These are phyloP conservation scores for Drosophila saltans DNA, from an alignment of 1,140 invertebrate genomes.

Conservation along the genomic window DNA sequence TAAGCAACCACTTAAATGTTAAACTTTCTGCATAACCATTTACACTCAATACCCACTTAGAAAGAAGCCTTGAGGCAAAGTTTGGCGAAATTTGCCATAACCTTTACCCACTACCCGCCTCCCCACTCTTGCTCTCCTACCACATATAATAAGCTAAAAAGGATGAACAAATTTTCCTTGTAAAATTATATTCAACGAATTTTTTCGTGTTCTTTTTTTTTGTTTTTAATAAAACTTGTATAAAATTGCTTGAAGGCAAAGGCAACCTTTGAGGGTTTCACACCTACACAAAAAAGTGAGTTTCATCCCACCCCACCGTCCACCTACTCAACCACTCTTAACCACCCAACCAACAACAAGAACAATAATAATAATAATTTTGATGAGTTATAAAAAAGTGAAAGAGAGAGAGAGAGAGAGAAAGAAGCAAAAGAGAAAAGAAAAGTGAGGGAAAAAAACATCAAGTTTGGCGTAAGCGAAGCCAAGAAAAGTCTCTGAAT, in stretches of 20 bases:
- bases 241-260: conserved; percentile 18
- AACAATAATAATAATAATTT: conserved; percentile 57
- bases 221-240: conserved; percentile 3
- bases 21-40: conserved; percentile 1
- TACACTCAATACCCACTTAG: conserved; percentile 9
- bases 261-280: conserved; percentile 36
- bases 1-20: conserved; percentile 2
- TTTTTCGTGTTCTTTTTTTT: not conserved
- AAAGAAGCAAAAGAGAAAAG: not conserved
- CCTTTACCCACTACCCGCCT: too few species aligned
- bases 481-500: conserved; percentile 40
- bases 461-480: conserved; percentile 45
- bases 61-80: conserved; percentile 6
- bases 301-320: not conserved
- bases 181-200: conserved; percentile 5
- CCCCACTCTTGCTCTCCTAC: not conserved
- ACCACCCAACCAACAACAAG: not conserved
- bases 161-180: conserved; percentile 16
- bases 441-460: not conserved
- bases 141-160: conserved; percentile 4
- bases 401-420: not conserved
- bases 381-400: conserved; percentile 70
- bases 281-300: conserved; percentile 24
- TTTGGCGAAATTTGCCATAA: not conserved
- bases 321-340: not conserved